phyloP scores from a whole-genome alignment of 2,797 vertebrate species.

The Rousettus madagascariensis region DNA sequence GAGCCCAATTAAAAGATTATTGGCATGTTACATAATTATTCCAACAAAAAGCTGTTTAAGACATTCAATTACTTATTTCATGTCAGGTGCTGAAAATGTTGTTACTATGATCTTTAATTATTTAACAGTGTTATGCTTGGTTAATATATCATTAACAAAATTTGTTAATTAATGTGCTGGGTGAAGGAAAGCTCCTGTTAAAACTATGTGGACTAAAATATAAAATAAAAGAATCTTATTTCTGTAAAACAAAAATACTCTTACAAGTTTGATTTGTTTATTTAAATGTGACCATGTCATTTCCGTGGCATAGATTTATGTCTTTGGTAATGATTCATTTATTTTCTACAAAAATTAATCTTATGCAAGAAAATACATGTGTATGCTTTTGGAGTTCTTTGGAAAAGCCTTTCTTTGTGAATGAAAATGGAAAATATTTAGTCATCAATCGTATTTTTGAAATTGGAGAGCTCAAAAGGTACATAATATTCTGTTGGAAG shows the following conservation, averaged over 20 bases:
- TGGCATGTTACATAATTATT: slow-evolving; percentile 29
- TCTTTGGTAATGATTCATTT: slow-evolving; percentile 54
- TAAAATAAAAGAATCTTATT: slow-evolving; percentile 16
- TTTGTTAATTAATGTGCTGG: slow-evolving; percentile 70
- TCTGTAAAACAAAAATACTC: not conserved
- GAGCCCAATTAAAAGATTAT: slow-evolving; percentile 49
- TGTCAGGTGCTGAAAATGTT: slow-evolving; percentile 66
- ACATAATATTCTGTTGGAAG: not conserved
- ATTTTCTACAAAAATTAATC: slow-evolving; percentile 47
- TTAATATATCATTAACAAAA: slow-evolving; percentile 38
- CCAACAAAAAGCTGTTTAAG: slow-evolving; percentile 48
- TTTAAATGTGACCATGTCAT: slow-evolving; percentile 32
- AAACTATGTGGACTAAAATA: not conserved
- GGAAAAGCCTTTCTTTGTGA: slow-evolving; percentile 5
- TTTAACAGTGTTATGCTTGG: slow-evolving; percentile 41
- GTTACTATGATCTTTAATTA: slow-evolving; percentile 68
- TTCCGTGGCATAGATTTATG: slow-evolving; percentile 36
- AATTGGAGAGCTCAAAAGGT: not conserved
- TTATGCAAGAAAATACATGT: slow-evolving; percentile 20
- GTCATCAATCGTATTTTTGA: not conserved
- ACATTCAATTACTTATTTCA: slow-evolving; percentile 48
- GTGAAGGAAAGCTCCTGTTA: slow-evolving; percentile 1
- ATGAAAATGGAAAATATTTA: slow-evolving; percentile 38
- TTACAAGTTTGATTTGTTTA: slow-evolving; percentile 41
- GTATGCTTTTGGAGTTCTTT: slow-evolving; percentile 38